Conservation (phyloP, 2,113 vertebrate species). For the Caretta caretta region DNA sequence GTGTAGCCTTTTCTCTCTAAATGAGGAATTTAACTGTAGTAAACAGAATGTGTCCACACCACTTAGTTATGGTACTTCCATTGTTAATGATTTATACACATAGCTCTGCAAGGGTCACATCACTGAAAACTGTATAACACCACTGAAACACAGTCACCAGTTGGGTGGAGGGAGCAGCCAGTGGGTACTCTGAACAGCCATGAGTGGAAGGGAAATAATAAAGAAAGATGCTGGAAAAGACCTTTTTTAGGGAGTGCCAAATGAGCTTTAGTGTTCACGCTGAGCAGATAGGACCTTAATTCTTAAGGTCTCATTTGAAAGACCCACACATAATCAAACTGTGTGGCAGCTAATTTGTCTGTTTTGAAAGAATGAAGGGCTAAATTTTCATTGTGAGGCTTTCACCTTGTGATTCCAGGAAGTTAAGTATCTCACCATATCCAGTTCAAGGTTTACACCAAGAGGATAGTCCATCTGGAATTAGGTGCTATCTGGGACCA, state of each 20-base stretch:
- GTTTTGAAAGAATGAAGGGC: background rate
- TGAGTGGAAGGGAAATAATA: background rate
- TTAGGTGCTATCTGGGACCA: background rate
- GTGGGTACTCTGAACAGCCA: background rate
- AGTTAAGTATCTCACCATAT: background rate
- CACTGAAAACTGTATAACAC: background rate
- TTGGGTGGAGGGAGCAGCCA: background rate
- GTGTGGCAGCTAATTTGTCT: background rate
- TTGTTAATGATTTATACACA: too few relatives aligned
- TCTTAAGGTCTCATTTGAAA: background rate
- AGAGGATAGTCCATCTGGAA: background rate
- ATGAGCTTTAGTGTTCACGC: background rate
- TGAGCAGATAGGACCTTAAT: background rate
- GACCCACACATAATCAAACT: background rate
- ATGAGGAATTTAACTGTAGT: too few relatives aligned
- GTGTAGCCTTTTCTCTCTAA: too few relatives aligned
- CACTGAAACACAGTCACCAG: background rate
- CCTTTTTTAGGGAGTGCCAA: background rate
- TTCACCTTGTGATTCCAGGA: background rate
- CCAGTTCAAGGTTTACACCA: background rate
- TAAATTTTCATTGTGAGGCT: rapidly evolving
- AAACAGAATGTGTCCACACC: too few relatives aligned
- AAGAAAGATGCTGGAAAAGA: background rate
- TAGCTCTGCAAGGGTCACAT: background rate
- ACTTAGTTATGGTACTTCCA: too few relatives aligned